Conservation (phyloP, 2,888 invertebrate species). For the Cataglyphis cursor region DNA sequence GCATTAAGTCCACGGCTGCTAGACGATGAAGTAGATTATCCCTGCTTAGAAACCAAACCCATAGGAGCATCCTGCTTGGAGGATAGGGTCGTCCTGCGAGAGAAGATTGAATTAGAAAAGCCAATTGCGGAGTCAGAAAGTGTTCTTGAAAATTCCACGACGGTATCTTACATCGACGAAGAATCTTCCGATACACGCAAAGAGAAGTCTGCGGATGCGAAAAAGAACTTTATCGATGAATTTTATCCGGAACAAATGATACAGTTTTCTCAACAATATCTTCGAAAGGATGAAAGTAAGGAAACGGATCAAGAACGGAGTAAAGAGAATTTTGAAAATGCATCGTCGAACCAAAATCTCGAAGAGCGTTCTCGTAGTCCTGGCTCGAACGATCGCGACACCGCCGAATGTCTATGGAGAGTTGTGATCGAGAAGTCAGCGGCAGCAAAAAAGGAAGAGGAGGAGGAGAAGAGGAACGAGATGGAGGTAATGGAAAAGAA, state of each 20-base stretch:
- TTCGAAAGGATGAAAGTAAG: conserved; percentile 7
- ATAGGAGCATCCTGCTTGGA: conserved; percentile 75
- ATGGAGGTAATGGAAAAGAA: conserved; percentile 39
- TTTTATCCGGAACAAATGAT: conserved; percentile 74
- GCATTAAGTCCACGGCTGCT: conserved; percentile 65
- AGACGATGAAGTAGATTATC: conserved; percentile 84
- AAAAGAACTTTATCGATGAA: conserved; percentile 75
- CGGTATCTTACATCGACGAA: not conserved
- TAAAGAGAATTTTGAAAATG: conserved; percentile 8
- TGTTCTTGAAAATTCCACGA: conserved; percentile 25
- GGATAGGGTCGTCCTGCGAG: conserved; percentile 54
- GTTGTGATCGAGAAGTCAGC: conserved; percentile 77
- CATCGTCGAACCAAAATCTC: not conserved
- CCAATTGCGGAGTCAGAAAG: conserved; percentile 11
- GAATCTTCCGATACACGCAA: not conserved
- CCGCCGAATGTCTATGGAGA: conserved; percentile 75
- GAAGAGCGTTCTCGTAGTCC: conserved; percentile 36
- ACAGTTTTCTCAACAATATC: conserved; percentile 21
- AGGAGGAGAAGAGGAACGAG: conserved; percentile 61
- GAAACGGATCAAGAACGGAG: conserved; percentile 14
- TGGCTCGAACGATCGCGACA: conserved; percentile 39
- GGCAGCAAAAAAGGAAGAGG: conserved; percentile 57
- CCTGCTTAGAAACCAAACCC: conserved; percentile 84
- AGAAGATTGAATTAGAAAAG: conserved; percentile 32
- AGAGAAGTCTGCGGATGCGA: conserved; percentile 31